A percentile compares a stretch with the other conserved stretches of the same genome.
These are phyloP conservation scores for Meandrusa payeni DNA, from an alignment of 2,888 invertebrate genomes.

Conservation along the genomic window DNA sequence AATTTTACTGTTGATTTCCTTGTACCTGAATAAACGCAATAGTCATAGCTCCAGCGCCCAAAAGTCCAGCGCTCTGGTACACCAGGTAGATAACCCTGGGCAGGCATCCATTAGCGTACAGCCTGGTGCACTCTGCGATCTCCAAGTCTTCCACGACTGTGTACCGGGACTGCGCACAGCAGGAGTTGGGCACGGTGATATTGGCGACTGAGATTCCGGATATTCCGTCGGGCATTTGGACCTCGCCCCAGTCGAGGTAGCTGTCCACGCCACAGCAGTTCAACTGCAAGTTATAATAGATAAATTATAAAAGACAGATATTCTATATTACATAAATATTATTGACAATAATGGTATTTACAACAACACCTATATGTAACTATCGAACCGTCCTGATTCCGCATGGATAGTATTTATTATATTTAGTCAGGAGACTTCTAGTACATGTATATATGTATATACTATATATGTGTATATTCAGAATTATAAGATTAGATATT, in stretches of 20 bases:
- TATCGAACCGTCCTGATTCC: no score
- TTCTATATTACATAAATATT: no score
- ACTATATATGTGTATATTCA: no score
- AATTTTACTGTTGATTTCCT: no score
- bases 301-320: no score
- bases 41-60: constrained; percentile 89
- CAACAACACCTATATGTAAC: no score
- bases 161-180: constrained; percentile 67
- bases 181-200: constrained; percentile 81
- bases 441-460: no score
- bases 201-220: constrained; percentile 55
- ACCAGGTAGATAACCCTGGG: constrained; percentile 81
- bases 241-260: constrained; percentile 82
- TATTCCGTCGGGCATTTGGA: constrained; percentile 39
- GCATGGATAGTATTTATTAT: no score
- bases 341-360: no score
- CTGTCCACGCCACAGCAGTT: constrained; percentile 84
- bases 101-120: constrained; percentile 82
- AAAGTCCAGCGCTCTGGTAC: constrained; percentile 85
- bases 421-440: no score
- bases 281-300: no score
- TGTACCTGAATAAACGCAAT: constrained; percentile 89
- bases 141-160: constrained; percentile 33
- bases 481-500: no score
- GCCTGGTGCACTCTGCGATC: constrained; percentile 53